These are phyloP conservation scores for Spatula versicolor DNA, from an alignment of 2,797 vertebrate species.

Conservation along the genomic window DNA sequence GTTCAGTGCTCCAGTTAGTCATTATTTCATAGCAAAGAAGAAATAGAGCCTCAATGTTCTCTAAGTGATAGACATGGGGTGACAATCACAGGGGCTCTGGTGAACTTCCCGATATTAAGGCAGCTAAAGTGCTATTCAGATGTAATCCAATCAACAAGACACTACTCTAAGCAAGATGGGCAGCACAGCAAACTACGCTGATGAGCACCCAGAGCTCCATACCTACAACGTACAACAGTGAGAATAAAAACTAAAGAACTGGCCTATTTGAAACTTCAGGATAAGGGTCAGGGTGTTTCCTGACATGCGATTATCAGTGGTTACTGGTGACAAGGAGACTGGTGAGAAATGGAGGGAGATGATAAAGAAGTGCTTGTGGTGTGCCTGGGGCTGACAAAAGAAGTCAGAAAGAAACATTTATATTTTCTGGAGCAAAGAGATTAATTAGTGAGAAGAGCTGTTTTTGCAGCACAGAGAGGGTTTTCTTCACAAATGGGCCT, in stretches of 20 bases:
- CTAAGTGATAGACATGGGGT: not conserved
- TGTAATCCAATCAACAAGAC: not conserved
- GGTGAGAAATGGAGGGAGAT: not conserved
- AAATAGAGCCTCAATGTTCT: not conserved
- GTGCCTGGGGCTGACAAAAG: not conserved
- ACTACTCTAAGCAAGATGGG: not conserved
- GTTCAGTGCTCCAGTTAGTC: not conserved
- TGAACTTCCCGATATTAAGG: not conserved
- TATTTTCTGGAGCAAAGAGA: not conserved
- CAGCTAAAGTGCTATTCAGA: constrained; percentile 1
- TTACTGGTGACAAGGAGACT: not conserved
- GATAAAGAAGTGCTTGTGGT: not conserved
- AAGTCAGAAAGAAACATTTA: not conserved
- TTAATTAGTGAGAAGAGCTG: not conserved
- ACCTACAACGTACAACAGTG: fast-evolving
- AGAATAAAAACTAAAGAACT: not conserved
- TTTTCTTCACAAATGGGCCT: not conserved
- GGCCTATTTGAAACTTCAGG: not conserved
- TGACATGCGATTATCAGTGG: not conserved
- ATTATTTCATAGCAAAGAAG: not conserved
- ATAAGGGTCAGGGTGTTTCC: not conserved
- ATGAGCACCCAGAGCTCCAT: not conserved
- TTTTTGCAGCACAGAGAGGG: not conserved
- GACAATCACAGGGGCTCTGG: not conserved
- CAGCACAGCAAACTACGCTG: not conserved